A percentile compares a stretch with the other conserved stretches of the same genome.
Conservation (phyloP, 2,113 vertebrate genomes). For the Tragelaphus strepsiceros region DNA sequence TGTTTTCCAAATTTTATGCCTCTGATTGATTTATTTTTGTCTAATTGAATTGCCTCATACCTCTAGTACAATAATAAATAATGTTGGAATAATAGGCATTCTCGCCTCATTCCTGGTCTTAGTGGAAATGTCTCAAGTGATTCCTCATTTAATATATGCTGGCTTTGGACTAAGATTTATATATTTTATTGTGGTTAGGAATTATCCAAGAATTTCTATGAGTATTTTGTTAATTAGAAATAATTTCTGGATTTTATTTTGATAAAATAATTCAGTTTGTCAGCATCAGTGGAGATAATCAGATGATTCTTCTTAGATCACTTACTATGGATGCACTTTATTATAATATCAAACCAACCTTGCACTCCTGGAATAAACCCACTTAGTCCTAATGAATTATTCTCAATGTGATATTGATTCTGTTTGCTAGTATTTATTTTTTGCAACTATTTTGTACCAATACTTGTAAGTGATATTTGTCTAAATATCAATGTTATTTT, state of each 20-base stretch:
- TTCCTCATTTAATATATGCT: neutral
- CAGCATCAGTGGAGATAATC: neutral
- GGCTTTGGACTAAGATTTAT: neutral
- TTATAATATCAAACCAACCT: neutral
- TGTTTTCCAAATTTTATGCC: neutral
- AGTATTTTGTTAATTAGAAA: constrained; percentile 13
- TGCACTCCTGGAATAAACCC: neutral
- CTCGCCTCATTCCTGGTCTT: neutral
- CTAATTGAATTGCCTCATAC: neutral
- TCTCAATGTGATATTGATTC: neutral
- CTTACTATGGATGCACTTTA: neutral
- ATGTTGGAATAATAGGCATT: neutral
- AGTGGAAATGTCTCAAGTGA: neutral
- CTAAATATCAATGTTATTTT: constrained; percentile 8
- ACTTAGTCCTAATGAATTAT: neutral
- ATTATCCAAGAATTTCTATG: neutral
- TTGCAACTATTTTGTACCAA: neutral
- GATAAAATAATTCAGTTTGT: neutral
- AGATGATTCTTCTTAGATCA: neutral
- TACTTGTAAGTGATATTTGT: neutral
- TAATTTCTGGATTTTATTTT: neutral
- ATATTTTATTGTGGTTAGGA: neutral
- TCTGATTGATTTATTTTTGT: neutral
- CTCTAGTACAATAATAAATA: neutral
- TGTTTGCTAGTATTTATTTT: neutral